phyloP scores from a whole-genome alignment of 2,888 invertebrate genomes.

The Lasioglossum lativentre region DNA sequence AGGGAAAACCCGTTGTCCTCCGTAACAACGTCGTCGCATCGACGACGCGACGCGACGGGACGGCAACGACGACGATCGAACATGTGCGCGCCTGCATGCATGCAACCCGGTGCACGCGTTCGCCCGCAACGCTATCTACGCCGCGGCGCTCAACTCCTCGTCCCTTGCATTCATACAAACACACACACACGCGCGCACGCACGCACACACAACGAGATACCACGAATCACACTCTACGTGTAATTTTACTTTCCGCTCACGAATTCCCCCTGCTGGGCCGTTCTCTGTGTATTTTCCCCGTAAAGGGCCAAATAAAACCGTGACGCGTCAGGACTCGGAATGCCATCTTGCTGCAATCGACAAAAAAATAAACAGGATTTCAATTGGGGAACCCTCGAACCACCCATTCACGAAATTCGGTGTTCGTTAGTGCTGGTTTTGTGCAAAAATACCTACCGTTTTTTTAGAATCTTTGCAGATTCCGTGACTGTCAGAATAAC shows the following conservation, averaged over 20 bases:
- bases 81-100: constrained; percentile 58
- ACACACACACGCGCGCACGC: not conserved
- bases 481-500: too few relatives aligned
- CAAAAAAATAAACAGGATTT: not conserved
- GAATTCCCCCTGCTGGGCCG: constrained; percentile 46
- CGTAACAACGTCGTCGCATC: constrained; percentile 32
- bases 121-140: constrained; percentile 46
- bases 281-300: constrained; percentile 17
- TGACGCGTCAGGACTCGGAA: constrained; percentile 5
- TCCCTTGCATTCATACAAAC: not conserved
- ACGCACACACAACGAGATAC: not conserved
- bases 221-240: constrained; percentile 23
- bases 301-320: constrained; percentile 25
- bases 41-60: not conserved
- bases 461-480: too few relatives aligned
- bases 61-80: constrained; percentile 38
- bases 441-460: not conserved
- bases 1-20: constrained; percentile 49
- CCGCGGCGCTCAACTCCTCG: constrained; percentile 14
- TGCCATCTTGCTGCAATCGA: not conserved
- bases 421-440: not conserved
- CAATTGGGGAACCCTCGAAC: not conserved
- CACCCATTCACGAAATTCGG: not conserved
- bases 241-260: constrained; percentile 43
- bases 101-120: constrained; percentile 48